Evolutionary conservation across 1,140 invertebrate genomes (phyloP), one percentile per base, ranked within the genome.

Genomic region (Brachionus sp.): DNA sequence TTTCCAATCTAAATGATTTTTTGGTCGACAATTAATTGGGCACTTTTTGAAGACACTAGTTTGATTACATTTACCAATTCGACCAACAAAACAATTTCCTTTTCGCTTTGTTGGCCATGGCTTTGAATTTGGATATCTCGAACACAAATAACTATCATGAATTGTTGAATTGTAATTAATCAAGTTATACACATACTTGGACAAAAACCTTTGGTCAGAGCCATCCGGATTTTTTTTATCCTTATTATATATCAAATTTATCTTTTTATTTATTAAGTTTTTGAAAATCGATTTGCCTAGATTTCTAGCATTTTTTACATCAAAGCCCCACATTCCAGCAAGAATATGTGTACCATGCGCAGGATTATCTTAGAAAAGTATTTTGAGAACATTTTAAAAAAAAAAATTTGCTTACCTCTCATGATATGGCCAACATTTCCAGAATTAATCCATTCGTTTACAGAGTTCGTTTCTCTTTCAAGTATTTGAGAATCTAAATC

Each of bases 1-100:
- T 44, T 44, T 23, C 73, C 73, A 77, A 53, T 77, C 73, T 77
- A 25, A 29, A 46, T 77, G 39, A 77, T 77, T 29, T 77, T 77
- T 5, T 1, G 73, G 73, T 19, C 73, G 29, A 42, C 73, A 77
- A 44, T 35, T 3, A 23, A n/a, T 13, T n/a, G 73, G 73, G 13
- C 73, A 77, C 2, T 3, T 12, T 37, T 13, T 23, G n/a, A 77
- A 77, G 7, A 7, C 39, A 5, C 37, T 13, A 13, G 39, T 44
- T 44, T 42, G 25, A 77, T 77, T 53, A 13, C 73, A 77, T 16
- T 0, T 13, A 13, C 39, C 39, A 23, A 29, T 23, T 13, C 39
- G 6, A 13, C 73, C 73, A 42, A 77, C 46, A 77, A 37, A 77
- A 53, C 73, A 77, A 12, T 77, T 42, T 37, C 73, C 73, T 2